Evolutionary conservation across 2,797 vertebrate species (phyloP).

Genomic region (Tragelaphus oryx): DNA sequence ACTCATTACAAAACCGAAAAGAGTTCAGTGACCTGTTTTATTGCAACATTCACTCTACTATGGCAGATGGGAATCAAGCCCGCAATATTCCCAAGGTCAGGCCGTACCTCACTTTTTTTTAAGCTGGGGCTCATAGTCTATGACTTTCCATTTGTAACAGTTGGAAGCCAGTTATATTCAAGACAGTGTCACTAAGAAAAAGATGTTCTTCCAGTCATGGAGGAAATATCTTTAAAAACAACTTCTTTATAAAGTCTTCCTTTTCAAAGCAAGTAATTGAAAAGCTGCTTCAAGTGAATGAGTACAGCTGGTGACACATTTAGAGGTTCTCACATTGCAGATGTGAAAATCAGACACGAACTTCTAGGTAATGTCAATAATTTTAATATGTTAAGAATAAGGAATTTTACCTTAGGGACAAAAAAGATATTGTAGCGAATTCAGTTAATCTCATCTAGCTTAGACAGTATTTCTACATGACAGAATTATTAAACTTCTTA

Average conservation of each 20-base stretch:
- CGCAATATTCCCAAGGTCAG: background rate
- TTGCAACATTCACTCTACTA: background rate
- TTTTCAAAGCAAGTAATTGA: slow-evolving; percentile 36
- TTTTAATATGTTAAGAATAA: background rate
- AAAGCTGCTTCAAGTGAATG: slow-evolving; percentile 24
- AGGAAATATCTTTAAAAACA: slow-evolving; percentile 47
- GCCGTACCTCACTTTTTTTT: background rate
- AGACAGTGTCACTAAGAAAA: slow-evolving; percentile 15
- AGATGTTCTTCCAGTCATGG: background rate
- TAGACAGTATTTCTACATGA: background rate
- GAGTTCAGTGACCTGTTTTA: background rate
- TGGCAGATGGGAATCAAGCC: background rate
- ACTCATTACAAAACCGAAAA: background rate
- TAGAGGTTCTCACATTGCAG: slow-evolving; percentile 16
- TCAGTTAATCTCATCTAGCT: slow-evolving; percentile 18
- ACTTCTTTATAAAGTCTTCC: slow-evolving; percentile 21
- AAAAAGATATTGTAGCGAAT: slow-evolving; percentile 41
- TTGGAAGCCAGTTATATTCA: slow-evolving; percentile 21
- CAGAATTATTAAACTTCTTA: slow-evolving; percentile 55
- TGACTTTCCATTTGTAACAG: slow-evolving; percentile 26
- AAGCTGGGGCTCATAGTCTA: background rate
- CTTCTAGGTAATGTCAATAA: slow-evolving; percentile 33
- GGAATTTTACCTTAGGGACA: background rate
- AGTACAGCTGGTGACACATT: slow-evolving; percentile 35
- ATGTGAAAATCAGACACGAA: slow-evolving; percentile 40